These are phyloP conservation scores for Metellina segmentata DNA, from an alignment of 2,888 invertebrate genomes.

Conservation along the genomic window DNA sequence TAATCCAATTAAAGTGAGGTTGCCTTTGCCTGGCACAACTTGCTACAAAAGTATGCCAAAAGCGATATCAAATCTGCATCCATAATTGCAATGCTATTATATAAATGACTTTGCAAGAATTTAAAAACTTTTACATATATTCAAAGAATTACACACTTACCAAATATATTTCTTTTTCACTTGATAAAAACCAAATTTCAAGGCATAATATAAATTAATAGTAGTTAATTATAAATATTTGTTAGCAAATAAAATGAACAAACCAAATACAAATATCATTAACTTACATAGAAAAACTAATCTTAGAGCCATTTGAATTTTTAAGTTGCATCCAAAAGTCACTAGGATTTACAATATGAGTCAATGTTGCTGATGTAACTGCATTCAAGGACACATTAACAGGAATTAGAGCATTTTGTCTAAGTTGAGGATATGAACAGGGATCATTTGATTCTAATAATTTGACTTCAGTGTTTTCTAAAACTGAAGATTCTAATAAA, in stretches of 20 bases:
- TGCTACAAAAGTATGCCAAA: too few species aligned
- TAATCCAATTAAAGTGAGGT: too few species aligned
- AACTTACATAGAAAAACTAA: slow-evolving; percentile 54
- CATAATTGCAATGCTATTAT: too few species aligned
- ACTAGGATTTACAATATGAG: slow-evolving; percentile 46
- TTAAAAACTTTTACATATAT: too few species aligned
- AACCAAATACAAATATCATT: not conserved
- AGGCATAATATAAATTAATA: too few species aligned
- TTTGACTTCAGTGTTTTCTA: not conserved
- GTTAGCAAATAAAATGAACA: not conserved
- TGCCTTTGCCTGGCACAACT: too few species aligned
- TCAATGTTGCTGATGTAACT: slow-evolving; percentile 45
- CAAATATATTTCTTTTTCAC: too few species aligned
- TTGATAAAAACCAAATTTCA: too few species aligned
- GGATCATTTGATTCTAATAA: not conserved
- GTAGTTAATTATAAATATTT: too few species aligned
- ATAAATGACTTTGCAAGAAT: too few species aligned
- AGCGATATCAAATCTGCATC: too few species aligned
- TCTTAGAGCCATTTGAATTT: slow-evolving; percentile 25
- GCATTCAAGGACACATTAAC: slow-evolving; percentile 19
- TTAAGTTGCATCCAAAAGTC: slow-evolving; percentile 66
- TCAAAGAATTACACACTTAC: too few species aligned
- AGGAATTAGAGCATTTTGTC: not conserved
- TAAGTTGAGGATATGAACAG: not conserved
- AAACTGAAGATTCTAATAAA: not conserved